Conservation (phyloP, 2,888 invertebrate genomes). For the Chrysomela aeneicollis region DNA sequence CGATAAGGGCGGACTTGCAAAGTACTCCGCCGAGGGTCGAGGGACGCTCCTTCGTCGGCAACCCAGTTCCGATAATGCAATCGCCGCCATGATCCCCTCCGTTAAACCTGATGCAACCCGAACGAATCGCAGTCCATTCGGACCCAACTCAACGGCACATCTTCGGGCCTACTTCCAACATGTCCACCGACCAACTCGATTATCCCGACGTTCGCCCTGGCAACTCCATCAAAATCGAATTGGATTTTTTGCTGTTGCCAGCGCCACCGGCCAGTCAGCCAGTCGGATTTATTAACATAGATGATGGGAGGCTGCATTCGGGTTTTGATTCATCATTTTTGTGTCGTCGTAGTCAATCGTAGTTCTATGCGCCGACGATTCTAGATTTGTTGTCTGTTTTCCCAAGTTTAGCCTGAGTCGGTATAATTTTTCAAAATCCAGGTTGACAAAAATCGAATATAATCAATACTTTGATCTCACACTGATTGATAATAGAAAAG, state of each 20-base stretch:
- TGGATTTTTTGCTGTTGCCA: constrained; percentile 1
- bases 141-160: neutral
- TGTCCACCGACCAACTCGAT: neutral
- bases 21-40: too few relatives aligned
- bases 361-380: too few relatives aligned
- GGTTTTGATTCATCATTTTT: constrained; percentile 39
- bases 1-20: too few relatives aligned
- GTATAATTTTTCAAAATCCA: too few relatives aligned
- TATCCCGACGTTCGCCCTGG: neutral
- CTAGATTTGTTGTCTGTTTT: too few relatives aligned
- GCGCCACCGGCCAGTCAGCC: constrained; percentile 11
- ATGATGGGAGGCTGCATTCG: constrained; percentile 40
- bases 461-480: too few relatives aligned
- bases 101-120: neutral
- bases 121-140: too few relatives aligned
- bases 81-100: neutral
- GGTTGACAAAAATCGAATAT: too few relatives aligned
- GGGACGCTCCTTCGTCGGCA: neutral
- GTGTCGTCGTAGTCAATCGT: neutral
- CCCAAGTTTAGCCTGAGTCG: too few relatives aligned
- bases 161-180: neutral
- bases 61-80: constrained; percentile 1
- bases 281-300: constrained; percentile 40
- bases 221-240: constrained; percentile 4
- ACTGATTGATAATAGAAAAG: too few relatives aligned